Evolutionary conservation across 2,888 invertebrate species (phyloP).

Genomic region (Bimastos eiseni): DNA sequence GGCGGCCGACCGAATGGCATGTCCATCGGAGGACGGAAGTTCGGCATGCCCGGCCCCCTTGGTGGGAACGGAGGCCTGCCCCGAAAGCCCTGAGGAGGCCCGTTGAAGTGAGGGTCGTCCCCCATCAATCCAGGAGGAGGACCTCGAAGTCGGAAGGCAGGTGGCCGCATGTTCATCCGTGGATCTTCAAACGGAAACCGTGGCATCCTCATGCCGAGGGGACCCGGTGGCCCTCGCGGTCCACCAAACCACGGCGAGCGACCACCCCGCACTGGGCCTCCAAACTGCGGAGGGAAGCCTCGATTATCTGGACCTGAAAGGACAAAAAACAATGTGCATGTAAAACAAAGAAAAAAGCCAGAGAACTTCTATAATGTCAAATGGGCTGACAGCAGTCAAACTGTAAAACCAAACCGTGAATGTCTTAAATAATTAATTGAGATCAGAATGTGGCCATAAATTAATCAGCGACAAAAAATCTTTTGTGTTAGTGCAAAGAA

Average conservation of each 20-base stretch:
- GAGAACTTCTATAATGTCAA: not conserved
- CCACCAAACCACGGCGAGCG: conserved; percentile 7
- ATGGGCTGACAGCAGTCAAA: not conserved
- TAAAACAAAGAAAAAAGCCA: not conserved
- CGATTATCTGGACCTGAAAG: not conserved
- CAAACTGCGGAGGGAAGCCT: not conserved
- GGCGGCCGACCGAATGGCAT: not conserved
- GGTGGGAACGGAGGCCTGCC: conserved; percentile 7
- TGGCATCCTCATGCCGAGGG: not conserved
- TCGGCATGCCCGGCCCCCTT: conserved; percentile 6
- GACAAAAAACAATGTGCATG: not conserved
- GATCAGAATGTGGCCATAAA: too few relatives aligned
- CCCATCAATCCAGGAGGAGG: not conserved
- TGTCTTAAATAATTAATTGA: not conserved
- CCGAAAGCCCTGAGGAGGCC: not conserved
- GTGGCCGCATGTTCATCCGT: not conserved
- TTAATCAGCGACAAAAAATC: not conserved
- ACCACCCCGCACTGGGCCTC: not conserved
- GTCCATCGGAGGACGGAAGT: not conserved
- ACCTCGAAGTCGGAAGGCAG: not conserved
- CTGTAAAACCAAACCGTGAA: not conserved
- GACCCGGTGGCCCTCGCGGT: conserved; percentile 13
- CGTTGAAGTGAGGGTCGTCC: not conserved
- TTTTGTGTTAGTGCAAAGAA: not conserved
- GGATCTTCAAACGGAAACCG: conserved; percentile 15